A percentile compares a stretch with the other conserved stretches of the same genome.
Conservation (phyloP, 2,888 invertebrate species). For the Elegia similella region DNA sequence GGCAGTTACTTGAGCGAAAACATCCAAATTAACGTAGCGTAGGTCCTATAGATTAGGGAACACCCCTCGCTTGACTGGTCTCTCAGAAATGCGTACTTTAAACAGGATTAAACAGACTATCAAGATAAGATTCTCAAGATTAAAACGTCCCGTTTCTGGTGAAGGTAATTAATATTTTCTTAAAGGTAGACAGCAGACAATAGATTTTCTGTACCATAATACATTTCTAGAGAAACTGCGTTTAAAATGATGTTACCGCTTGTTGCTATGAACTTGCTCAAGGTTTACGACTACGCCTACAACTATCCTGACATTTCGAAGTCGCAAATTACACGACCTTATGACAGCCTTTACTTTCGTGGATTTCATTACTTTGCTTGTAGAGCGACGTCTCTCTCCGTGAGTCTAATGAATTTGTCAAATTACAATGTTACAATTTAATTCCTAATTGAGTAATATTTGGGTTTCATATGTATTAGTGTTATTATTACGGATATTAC, state of each 20-base stretch:
- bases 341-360: background rate
- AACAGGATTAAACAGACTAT: slow-evolving; percentile 13
- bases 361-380: background rate
- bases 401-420: background rate
- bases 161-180: background rate
- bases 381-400: background rate
- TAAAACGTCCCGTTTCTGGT: background rate
- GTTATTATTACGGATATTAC: too few relatives aligned
- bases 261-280: background rate
- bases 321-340: background rate
- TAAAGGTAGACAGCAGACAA: background rate
- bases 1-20: slow-evolving; percentile 34
- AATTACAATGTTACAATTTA: background rate
- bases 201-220: background rate
- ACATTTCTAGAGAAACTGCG: background rate
- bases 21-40: slow-evolving; percentile 35
- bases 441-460: background rate
- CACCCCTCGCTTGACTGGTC: slow-evolving; percentile 23
- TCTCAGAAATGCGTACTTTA: slow-evolving; percentile 15
- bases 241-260: background rate
- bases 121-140: background rate
- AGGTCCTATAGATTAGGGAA: slow-evolving; percentile 32
- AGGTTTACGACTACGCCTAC: background rate
- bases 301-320: background rate
- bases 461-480: too few relatives aligned